Conservation (phyloP, 1,140 invertebrate genomes). For the Zelostemma sp. region DNA sequence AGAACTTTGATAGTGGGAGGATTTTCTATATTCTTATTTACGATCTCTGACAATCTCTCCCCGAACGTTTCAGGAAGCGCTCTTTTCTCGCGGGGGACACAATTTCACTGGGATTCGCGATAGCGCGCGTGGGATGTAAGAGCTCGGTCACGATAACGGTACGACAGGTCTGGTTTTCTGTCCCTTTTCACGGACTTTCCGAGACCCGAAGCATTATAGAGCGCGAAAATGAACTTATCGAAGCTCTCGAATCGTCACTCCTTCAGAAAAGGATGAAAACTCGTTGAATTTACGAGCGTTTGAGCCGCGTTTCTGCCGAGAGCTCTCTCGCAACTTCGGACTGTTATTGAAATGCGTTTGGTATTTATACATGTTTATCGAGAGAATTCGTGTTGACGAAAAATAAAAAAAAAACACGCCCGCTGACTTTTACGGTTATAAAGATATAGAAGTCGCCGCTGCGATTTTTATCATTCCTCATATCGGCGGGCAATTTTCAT, state of each 20-base stretch:
- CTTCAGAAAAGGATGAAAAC: background rate
- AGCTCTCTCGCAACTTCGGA: background rate
- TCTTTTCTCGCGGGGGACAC: slow-evolving; percentile 23
- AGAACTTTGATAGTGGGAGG: slow-evolving; percentile 10
- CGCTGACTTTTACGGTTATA: background rate
- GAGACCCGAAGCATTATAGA: too few relatives aligned
- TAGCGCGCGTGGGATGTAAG: slow-evolving; percentile 34
- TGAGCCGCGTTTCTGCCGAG: background rate
- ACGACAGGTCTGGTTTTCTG: background rate
- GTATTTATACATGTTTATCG: background rate
- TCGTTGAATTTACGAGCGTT: background rate
- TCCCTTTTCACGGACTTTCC: background rate
- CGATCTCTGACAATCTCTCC: slow-evolving; percentile 36
- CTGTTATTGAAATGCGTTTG: background rate
- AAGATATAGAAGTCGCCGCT: background rate
- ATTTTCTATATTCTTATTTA: slow-evolving; percentile 28
- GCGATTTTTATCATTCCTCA: background rate
- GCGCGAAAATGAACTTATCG: too few relatives aligned
- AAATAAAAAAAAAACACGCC: too few relatives aligned
- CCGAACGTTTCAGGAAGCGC: slow-evolving; percentile 38
- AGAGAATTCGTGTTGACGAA: background rate
- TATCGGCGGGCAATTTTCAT: background rate
- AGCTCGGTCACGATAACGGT: slow-evolving; percentile 21
- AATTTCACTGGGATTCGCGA: slow-evolving; percentile 2
- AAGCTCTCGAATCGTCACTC: background rate